Evolutionary conservation across 2,113 vertebrate species (phyloP).

Genomic region (Damaliscus lunatus): DNA sequence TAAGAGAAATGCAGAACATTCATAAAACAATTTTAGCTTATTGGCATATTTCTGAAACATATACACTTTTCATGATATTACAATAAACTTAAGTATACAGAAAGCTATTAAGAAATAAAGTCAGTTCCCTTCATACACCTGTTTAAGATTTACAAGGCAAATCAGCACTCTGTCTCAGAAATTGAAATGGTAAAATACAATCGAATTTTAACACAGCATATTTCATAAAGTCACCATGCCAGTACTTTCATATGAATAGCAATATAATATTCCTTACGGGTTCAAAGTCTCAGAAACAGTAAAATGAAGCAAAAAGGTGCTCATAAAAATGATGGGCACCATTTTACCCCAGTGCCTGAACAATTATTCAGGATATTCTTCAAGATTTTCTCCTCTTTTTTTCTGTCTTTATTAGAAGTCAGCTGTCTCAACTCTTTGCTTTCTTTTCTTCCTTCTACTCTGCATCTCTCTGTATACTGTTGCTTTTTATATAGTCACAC

Average conservation of each 20-base stretch:
- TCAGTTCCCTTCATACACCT: neutral
- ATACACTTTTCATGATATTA: neutral
- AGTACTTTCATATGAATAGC: neutral
- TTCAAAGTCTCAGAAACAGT: conserved; percentile 8
- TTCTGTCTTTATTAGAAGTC: neutral
- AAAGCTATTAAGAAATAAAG: neutral
- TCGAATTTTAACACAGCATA: neutral
- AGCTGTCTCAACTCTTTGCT: neutral
- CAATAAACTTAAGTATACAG: neutral
- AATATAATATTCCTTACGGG: conserved; percentile 50
- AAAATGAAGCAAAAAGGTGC: conserved; percentile 11
- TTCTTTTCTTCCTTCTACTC: neutral
- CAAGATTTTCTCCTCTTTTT: neutral
- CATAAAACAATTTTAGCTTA: neutral
- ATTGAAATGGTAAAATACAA: neutral
- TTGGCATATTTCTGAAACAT: neutral
- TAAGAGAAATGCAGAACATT: neutral
- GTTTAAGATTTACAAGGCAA: neutral
- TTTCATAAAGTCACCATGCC: neutral
- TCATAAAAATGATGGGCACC: conserved; percentile 10
- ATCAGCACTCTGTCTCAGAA: neutral
- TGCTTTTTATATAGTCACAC: conserved; percentile 57
- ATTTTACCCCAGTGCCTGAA: neutral
- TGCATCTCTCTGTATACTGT: neutral
- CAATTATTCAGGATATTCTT: neutral